phyloP scores from a whole-genome alignment of 2,113 vertebrate species.

The Apodemus sylvaticus region DNA sequence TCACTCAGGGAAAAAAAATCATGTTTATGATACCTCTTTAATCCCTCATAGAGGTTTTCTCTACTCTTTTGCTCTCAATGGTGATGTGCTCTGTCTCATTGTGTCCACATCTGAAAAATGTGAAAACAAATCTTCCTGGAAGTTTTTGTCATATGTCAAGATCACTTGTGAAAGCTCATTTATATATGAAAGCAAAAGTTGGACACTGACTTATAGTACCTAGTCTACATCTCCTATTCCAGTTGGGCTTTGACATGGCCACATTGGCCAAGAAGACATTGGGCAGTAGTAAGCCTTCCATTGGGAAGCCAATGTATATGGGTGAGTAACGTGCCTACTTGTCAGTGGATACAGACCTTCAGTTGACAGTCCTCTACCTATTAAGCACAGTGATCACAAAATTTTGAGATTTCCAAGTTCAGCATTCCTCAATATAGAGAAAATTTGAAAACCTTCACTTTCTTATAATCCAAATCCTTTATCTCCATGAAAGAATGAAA shows the following conservation, averaged over 20 bases:
- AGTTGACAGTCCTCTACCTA: background rate
- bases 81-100: background rate
- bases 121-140: background rate
- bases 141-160: background rate
- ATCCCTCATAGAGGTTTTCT: background rate
- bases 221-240: background rate
- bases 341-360: background rate
- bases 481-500: background rate
- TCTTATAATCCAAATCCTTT: background rate
- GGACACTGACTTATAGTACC: background rate
- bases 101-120: background rate
- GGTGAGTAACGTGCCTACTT: background rate
- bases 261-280: background rate
- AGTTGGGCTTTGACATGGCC: background rate
- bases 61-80: background rate
- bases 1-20: background rate
- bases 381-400: background rate
- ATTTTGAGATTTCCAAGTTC: background rate
- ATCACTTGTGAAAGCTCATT: background rate
- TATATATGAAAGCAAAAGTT: too few relatives aligned
- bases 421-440: too few relatives aligned
- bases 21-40: background rate
- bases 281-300: too few relatives aligned
- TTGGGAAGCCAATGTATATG: too few relatives aligned
- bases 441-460: background rate